Percentiles rank a stretch among this genome's conserved stretches.
Evolutionary conservation across 2,113 vertebrate genomes (phyloP).

Genomic region (Zeus faber): DNA sequence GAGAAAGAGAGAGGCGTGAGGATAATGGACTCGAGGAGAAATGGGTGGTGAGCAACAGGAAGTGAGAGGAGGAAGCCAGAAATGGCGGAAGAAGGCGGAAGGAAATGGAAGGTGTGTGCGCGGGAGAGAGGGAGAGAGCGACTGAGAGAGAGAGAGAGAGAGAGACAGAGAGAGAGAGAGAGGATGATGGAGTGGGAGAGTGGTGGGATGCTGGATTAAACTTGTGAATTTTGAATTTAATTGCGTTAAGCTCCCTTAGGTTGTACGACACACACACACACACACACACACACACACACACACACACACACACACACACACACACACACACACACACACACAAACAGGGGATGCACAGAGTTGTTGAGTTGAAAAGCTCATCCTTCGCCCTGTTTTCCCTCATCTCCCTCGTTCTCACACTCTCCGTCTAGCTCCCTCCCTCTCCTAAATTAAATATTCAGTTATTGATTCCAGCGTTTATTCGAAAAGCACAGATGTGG

Average conservation of each 20-base stretch:
- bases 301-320: background rate
- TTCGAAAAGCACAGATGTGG: no score
- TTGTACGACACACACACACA: constrained; percentile 13
- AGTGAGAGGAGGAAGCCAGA: background rate
- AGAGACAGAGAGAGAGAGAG: background rate
- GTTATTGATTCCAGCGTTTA: no score
- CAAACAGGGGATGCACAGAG: no score
- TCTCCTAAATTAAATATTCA: no score
- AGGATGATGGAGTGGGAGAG: background rate
- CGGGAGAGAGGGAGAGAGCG: background rate
- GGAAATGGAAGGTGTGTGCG: background rate
- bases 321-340: no score
- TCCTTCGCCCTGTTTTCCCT: no score
- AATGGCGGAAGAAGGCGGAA: background rate
- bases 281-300: background rate
- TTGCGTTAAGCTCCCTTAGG: constrained; percentile 53
- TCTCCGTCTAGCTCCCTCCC: no score
- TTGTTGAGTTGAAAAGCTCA: no score
- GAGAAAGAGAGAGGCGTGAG: background rate
- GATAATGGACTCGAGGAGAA: background rate
- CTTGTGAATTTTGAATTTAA: constrained; percentile 40
- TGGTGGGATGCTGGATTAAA: constrained; percentile 28
- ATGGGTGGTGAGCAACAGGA: background rate
- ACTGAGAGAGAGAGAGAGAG: background rate
- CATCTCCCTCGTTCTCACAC: no score